A percentile compares a stretch with the other conserved stretches of the same genome.
phyloP scores from a whole-genome alignment of 2,888 invertebrate species.

The Vannuccia rotundouncinata region DNA sequence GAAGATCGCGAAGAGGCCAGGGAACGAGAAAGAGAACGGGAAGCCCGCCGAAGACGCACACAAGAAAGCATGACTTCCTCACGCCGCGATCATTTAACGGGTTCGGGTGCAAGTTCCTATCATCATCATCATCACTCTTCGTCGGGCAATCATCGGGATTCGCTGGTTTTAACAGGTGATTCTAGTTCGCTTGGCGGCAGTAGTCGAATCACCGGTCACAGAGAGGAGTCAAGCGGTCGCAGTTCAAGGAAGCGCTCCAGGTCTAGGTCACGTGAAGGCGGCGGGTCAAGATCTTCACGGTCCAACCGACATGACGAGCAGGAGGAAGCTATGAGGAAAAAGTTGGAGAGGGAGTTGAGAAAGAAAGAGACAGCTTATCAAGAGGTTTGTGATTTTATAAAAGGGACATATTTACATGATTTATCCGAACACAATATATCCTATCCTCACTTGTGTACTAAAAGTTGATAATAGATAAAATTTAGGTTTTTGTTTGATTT shows the following conservation, averaged over 20 bases:
- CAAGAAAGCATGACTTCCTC: neutral
- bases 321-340: constrained; percentile 79
- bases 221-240: neutral
- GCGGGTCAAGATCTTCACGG: neutral
- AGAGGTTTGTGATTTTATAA: constrained; percentile 59
- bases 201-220: neutral
- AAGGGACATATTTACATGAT: neutral
- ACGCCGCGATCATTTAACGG: neutral
- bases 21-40: constrained; percentile 45
- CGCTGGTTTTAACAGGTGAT: neutral
- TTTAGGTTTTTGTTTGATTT: no score
- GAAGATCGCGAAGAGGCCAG: constrained; percentile 46
- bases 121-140: constrained; percentile 13
- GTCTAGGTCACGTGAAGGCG: neutral
- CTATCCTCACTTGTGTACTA: no score
- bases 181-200: neutral
- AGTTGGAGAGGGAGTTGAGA: constrained; percentile 77
- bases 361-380: constrained; percentile 96
- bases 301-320: constrained; percentile 65
- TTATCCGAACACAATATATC: neutral
- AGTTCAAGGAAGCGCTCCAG: neutral
- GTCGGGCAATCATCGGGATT: neutral
- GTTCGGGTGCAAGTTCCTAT: neutral
- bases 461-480: no score
- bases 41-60: constrained; percentile 37